phyloP scores from a whole-genome alignment of 2,113 vertebrate species.

The Furnarius figulus region DNA sequence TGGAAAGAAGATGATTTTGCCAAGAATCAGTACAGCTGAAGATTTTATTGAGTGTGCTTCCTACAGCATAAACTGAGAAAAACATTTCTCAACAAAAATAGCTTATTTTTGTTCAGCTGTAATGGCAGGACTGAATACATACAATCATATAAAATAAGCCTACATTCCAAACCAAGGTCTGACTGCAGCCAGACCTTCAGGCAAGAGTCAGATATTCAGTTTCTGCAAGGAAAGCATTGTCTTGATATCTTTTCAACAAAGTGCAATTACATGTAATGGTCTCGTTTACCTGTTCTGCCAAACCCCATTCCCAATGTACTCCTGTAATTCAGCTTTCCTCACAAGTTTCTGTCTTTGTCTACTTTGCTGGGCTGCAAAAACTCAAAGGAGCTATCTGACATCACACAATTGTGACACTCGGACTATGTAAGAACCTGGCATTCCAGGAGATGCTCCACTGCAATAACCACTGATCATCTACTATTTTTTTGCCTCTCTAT shows the following conservation, averaged over 20 bases:
- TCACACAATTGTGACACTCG: neutral
- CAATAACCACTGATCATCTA: neutral
- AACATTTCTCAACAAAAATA: too few species aligned
- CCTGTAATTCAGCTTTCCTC: neutral
- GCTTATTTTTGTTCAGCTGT: neutral
- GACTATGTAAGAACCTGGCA: neutral
- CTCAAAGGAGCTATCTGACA: neutral
- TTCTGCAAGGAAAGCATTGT: neutral
- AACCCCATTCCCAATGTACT: neutral
- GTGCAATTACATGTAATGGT: neutral
- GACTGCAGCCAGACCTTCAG: neutral
- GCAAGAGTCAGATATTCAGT: neutral
- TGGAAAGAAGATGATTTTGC: too few species aligned
- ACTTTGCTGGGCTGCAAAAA: neutral
- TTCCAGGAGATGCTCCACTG: neutral
- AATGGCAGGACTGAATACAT: neutral
- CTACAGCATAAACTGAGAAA: too few species aligned
- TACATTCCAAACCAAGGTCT: neutral
- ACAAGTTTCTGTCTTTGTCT: neutral
- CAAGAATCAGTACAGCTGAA: neutral
- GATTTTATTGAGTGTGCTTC: neutral
- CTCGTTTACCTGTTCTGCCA: neutral
- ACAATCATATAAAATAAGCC: neutral
- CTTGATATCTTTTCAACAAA: neutral
- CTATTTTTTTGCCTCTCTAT: neutral